A percentile compares a stretch with the other conserved stretches of the same genome.
phyloP scores from a whole-genome alignment of 2,888 invertebrate species.

The Julus scanicus region DNA sequence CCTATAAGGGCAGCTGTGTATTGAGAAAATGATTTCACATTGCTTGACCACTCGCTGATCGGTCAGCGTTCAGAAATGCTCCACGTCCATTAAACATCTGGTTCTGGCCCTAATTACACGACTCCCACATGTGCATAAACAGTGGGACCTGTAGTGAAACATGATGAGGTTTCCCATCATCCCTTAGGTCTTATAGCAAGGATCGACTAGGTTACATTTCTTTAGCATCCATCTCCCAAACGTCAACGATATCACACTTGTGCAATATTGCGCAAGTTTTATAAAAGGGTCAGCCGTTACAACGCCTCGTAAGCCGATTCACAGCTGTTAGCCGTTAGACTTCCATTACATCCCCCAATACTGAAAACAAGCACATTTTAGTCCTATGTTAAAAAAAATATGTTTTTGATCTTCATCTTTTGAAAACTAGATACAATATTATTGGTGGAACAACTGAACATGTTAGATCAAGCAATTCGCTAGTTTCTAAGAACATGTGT shows the following conservation, averaged over 20 bases:
- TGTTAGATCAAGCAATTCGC: too few relatives aligned
- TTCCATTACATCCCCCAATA: too few relatives aligned
- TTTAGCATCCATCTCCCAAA: not conserved
- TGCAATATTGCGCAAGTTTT: not conserved
- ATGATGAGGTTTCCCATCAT: not conserved
- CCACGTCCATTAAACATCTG: conserved; percentile 1
- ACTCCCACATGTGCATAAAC: not conserved
- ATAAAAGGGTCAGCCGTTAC: not conserved
- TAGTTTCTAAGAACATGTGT: too few relatives aligned
- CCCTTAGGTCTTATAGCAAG: not conserved
- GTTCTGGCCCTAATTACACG: conserved; percentile 9
- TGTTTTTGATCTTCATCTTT: too few relatives aligned
- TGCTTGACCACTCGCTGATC: conserved; percentile 11
- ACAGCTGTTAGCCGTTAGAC: too few relatives aligned
- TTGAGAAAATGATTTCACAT: not conserved
- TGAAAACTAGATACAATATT: not conserved
- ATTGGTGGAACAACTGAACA: not conserved
- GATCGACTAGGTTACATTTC: not conserved
- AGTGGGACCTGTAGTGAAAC: not conserved
- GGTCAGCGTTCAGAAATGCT: not conserved
- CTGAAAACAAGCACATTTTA: too few relatives aligned
- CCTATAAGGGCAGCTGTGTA: not conserved
- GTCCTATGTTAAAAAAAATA: too few relatives aligned
- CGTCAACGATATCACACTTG: not conserved
- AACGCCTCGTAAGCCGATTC: too few relatives aligned